phyloP scores from a whole-genome alignment of 2,888 invertebrate genomes.

The Drosophila ochracea region DNA sequence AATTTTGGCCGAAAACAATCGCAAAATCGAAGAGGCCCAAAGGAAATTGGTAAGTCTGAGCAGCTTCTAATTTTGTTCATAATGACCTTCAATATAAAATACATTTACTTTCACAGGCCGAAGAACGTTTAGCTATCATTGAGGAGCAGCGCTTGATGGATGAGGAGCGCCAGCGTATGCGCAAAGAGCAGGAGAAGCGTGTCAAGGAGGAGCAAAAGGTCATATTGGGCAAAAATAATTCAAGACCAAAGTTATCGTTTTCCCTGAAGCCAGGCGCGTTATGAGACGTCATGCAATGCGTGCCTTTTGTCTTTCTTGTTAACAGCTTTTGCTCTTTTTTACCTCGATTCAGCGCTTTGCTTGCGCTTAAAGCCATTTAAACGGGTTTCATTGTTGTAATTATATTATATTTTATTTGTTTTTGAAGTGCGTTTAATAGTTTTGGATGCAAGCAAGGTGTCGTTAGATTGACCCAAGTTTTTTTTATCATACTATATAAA shows the following conservation, averaged over 20 bases:
- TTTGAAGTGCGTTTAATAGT: constrained; percentile 42
- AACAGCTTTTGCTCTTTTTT: constrained; percentile 59
- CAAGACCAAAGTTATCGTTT: constrained; percentile 97
- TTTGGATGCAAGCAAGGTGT: constrained; percentile 54
- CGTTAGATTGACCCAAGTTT: constrained; percentile 28
- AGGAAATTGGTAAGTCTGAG: constrained; percentile 92
- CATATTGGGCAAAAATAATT: constrained; percentile 98
- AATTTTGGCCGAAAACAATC: constrained; percentile 99
- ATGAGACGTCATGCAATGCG: constrained; percentile 84
- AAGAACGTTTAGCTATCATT: constrained; percentile 97
- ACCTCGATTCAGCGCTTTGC: constrained; percentile 48
- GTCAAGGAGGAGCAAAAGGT: constrained; percentile 98
- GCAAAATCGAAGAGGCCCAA: constrained; percentile 98
- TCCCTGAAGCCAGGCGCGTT: constrained; percentile 92
- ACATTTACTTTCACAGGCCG: constrained; percentile 89
- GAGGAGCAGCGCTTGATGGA: constrained; percentile 98
- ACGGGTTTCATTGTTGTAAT: constrained; percentile 56
- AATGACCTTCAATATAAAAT: background rate
- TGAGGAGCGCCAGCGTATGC: constrained; percentile 96
- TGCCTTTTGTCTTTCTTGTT: constrained; percentile 47
- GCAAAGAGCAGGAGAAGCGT: constrained; percentile 96
- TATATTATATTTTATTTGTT: constrained; percentile 52
- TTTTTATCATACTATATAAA: constrained; percentile 24
- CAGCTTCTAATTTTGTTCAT: too few species aligned
- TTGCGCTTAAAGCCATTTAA: constrained; percentile 50